A percentile compares a stretch with the other conserved stretches of the same genome.
Evolutionary conservation across 1,140 invertebrate species (phyloP).

Genomic region (Thaumatotibia leucotreta): DNA sequence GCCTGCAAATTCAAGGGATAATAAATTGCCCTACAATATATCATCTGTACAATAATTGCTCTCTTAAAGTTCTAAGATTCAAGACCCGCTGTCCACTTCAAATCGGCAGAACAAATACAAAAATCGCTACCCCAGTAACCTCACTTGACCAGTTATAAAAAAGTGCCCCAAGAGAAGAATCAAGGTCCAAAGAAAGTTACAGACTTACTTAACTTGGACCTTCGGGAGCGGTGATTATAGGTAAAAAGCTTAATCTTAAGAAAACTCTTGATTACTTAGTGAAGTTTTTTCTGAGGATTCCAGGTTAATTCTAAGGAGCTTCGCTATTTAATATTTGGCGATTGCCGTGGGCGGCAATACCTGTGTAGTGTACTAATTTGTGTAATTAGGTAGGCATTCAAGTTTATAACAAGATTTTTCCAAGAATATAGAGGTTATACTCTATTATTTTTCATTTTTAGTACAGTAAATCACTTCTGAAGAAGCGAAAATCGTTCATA

Average conservation of each 20-base stretch:
- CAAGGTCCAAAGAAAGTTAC: not conserved
- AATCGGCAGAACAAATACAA: not conserved
- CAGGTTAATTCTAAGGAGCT: not conserved
- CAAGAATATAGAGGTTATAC: too few species aligned
- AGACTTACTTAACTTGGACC: not conserved
- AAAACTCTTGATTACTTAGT: constrained; percentile 12
- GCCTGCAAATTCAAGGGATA: too few species aligned
- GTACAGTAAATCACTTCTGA: too few species aligned
- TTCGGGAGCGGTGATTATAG: constrained; percentile 3
- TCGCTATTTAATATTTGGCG: not conserved
- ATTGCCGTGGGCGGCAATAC: not conserved
- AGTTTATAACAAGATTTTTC: not conserved
- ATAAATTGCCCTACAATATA: too few species aligned
- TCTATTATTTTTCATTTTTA: too few species aligned
- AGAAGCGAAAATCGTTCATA: too few species aligned
- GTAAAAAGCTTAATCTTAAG: constrained; percentile 9
- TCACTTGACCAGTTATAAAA: not conserved
- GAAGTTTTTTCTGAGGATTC: not conserved
- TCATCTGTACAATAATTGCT: too few species aligned
- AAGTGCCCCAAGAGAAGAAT: not conserved
- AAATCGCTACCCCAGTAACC: not conserved
- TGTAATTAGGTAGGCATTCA: not conserved
- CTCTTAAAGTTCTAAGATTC: too few species aligned
- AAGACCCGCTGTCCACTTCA: too few species aligned
- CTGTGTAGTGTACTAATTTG: not conserved